Base-by-base conservation (phyloP, 1,140 invertebrate species). In the Zaprionus capensis region DNA sequence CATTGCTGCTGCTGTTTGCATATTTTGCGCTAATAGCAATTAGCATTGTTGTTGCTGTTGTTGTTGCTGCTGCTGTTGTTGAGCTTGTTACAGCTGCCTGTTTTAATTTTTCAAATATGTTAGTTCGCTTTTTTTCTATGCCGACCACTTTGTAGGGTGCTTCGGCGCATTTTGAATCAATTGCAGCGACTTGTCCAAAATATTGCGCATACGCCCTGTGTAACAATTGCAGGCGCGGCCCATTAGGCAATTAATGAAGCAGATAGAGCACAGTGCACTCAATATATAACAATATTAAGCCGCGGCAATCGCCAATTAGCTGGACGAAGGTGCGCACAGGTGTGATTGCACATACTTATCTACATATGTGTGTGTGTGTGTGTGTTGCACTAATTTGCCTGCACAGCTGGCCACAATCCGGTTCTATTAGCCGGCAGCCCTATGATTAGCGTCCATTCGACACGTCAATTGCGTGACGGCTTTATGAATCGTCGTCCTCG, bases 231-330 rank as follows among this genome's bases (percentile, higher is more conserved):
- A 84, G 85, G 84, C 75, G 84, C 84, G 84, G 81, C 78, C 84
- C 84, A 87, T 87, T 87, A 87, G 74, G 75, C 81, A 87, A 84
- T 87, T 90, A 87, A 87, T 88, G 84, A 84, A 78, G 84, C 84
- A 78, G 36, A 66, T 51, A 26, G 41, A 46, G n/a, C n/a, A 58
- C 17, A 24, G 38, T 46, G 20, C 5, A 20, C 7, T 12, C 5
- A 20, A 7, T 17, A 63, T 28, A 57, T n/a, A 44, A 28, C 36
- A 44, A 44, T 31, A 67, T 22, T 55, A 71, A 41, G 15, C 17
- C 46, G 38, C 17, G 26, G 28, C 34, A 34, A 55, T 36, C 36
- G 38, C n/a, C 53, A 71, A 65, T 75, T 70, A 74, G 36, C 41
- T 69, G 57, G 26, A 64, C 41, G 51, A 17, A 61, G 62, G 49